These are phyloP conservation scores for Parazoanthus atlanticus DNA, from an alignment of 92 coral and sea anemone species.

Conservation along the genomic window DNA sequence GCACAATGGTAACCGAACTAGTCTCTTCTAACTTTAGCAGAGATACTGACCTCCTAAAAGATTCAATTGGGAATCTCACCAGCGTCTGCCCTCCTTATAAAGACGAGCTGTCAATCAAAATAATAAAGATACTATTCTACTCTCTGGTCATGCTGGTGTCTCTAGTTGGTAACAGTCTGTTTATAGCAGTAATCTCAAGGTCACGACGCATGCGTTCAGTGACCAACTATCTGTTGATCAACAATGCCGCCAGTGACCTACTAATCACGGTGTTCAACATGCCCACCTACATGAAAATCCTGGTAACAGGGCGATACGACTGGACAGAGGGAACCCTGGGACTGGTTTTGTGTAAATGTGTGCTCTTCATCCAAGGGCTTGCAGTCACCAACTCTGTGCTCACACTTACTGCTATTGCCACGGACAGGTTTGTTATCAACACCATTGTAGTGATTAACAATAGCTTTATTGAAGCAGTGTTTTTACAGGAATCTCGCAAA, in stretches of 20 bases:
- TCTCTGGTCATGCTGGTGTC: conserved; percentile 33
- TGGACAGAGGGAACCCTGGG: conserved; percentile 37
- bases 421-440: conserved; percentile 26
- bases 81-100: not conserved
- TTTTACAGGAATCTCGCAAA: too few relatives aligned
- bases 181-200: conserved; percentile 11
- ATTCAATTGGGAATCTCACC: not conserved
- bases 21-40: not conserved
- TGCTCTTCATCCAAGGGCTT: conserved; percentile 38
- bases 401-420: conserved; percentile 32
- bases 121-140: conserved; percentile 18
- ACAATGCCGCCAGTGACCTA: conserved; percentile 31
- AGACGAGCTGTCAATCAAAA: conserved; percentile 22
- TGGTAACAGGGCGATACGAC: conserved; percentile 24
- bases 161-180: conserved; percentile 36
- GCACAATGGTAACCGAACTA: not conserved
- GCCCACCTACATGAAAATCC: conserved; percentile 42
- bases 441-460: not conserved
- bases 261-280: conserved; percentile 41
- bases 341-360: conserved; percentile 22
- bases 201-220: conserved; percentile 43
- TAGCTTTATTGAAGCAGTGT: not conserved
- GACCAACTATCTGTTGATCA: conserved; percentile 38
- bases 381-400: conserved; percentile 28
- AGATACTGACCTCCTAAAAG: not conserved